Percentiles rank a stretch among this genome's conserved stretches.
These are phyloP conservation scores for Sympetrum striolatum DNA, from an alignment of 2,888 invertebrate genomes.

Conservation along the genomic window DNA sequence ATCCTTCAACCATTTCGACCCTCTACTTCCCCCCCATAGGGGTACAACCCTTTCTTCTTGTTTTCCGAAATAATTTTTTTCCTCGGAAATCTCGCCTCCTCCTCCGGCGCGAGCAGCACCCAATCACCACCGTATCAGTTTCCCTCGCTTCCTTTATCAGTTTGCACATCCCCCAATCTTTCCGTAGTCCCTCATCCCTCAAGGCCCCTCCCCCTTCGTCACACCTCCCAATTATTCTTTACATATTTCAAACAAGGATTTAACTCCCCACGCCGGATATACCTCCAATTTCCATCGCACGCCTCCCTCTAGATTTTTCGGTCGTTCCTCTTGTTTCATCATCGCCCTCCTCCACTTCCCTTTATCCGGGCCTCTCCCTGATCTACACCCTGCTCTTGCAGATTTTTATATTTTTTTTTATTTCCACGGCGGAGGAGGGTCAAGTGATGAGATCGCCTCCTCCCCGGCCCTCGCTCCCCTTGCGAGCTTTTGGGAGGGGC, in stretches of 20 bases:
- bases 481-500: background rate
- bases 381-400: background rate
- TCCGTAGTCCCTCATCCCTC: background rate
- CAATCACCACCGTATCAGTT: background rate
- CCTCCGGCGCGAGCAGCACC: background rate
- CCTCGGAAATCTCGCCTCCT: background rate
- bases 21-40: background rate
- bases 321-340: background rate
- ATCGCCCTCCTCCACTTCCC: background rate
- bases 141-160: background rate
- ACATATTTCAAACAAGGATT: background rate
- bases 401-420: slow-evolving; percentile 2
- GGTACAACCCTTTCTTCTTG: background rate
- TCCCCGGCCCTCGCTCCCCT: background rate
- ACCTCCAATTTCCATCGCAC: background rate
- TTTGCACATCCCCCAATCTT: background rate
- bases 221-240: background rate
- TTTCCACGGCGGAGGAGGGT: slow-evolving; percentile 10
- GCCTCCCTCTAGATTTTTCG: background rate
- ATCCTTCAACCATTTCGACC: background rate
- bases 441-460: slow-evolving; percentile 28
- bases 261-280: background rate
- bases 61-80: background rate
- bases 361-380: background rate
- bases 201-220: background rate